phyloP scores from a whole-genome alignment of 2,888 invertebrate species.

The Steinernema scapterisci region DNA sequence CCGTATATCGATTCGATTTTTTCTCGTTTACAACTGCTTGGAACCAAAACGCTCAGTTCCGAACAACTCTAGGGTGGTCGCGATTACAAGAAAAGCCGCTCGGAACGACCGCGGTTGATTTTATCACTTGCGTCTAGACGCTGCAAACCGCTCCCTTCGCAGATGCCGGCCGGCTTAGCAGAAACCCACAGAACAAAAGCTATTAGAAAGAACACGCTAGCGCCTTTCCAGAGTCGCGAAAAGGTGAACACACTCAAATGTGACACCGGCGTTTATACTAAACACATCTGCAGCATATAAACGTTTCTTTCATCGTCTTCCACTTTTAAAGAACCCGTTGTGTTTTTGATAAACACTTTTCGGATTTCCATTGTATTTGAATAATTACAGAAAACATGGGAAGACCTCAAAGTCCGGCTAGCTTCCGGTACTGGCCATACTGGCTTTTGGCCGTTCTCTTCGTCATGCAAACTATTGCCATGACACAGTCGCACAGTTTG shows the following conservation, averaged over 20 bases:
- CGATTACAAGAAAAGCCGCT: too few species aligned
- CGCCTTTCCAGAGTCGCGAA: too few species aligned
- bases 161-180: too few species aligned
- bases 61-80: background rate
- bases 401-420: background rate
- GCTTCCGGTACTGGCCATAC: constrained; percentile 32
- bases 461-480: constrained; percentile 34
- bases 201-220: too few species aligned
- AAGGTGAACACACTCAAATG: too few species aligned
- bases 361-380: background rate
- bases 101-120: too few species aligned
- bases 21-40: background rate
- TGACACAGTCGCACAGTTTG: constrained; percentile 34
- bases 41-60: background rate
- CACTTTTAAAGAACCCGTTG: background rate
- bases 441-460: constrained; percentile 32
- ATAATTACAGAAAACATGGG: background rate
- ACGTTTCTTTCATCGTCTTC: too few species aligned
- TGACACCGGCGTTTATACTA: too few species aligned
- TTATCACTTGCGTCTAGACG: too few species aligned
- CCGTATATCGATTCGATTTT: constrained; percentile 4
- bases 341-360: background rate
- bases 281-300: too few species aligned
- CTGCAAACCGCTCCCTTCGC: too few species aligned
- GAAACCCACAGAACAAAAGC: too few species aligned